These are phyloP conservation scores for Acanthurus tractus DNA, from an alignment of 2,797 vertebrate species.

Conservation along the genomic window DNA sequence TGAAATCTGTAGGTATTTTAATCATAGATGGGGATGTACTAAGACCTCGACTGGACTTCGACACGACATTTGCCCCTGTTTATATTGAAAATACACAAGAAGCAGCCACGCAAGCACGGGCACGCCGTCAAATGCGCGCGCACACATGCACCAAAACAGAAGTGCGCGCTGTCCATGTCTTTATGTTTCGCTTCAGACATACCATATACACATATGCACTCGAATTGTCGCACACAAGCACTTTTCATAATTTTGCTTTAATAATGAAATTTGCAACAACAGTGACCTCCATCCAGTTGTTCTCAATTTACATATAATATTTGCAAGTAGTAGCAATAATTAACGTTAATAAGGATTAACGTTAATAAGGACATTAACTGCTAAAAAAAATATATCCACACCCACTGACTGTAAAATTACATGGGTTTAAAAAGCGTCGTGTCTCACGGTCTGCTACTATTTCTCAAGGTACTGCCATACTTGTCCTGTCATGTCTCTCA, in stretches of 20 bases:
- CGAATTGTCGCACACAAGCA: neutral
- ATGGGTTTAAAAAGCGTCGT: constrained; percentile 20
- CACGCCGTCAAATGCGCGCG: constrained; percentile 67
- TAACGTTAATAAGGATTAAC: no score
- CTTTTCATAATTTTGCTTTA: neutral
- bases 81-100: constrained; percentile 61
- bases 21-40: constrained; percentile 35
- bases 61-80: constrained; percentile 30
- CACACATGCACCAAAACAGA: constrained; percentile 60
- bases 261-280: neutral
- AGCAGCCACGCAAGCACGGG: constrained; percentile 75
- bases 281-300: neutral
- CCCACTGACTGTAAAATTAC: constrained; percentile 33
- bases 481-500: constrained; percentile 61
- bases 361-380: neutral
- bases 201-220: constrained; percentile 17
- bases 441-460: constrained; percentile 46
- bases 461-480: constrained; percentile 46
- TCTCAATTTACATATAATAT: neutral
- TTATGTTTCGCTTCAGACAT: neutral
- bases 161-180: constrained; percentile 43
- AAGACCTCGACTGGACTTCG: constrained; percentile 28
- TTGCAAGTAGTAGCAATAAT: neutral
- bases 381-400: constrained; percentile 1
- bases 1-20: constrained; percentile 63